These are phyloP conservation scores for Dermatemys mawii DNA, from an alignment of 2,113 vertebrate species.

Conservation along the genomic window DNA sequence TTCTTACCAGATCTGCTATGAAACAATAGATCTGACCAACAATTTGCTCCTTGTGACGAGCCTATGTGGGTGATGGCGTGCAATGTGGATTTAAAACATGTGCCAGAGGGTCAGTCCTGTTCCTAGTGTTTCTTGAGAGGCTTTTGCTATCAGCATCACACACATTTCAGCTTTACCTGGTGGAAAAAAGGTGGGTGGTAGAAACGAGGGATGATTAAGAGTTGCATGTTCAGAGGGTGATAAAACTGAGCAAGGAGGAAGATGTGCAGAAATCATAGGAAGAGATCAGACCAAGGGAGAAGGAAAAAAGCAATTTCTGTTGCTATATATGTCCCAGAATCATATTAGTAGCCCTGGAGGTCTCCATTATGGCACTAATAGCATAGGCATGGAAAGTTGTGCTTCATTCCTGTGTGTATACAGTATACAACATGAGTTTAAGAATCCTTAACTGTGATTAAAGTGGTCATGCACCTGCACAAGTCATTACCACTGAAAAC, in stretches of 20 bases:
- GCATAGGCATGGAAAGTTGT: slow-evolving; percentile 64
- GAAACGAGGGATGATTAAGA: not conserved
- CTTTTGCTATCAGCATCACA: not conserved
- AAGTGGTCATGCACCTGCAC: slow-evolving; percentile 57
- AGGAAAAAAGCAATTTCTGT: not conserved
- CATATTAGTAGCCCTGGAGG: slow-evolving; percentile 46
- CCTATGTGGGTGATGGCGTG: not conserved
- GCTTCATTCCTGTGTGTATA: slow-evolving; percentile 20
- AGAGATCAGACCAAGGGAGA: not conserved
- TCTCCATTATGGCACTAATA: slow-evolving; percentile 55
- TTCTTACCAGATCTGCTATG: not conserved
- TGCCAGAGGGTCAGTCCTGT: not conserved
- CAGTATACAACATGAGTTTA: slow-evolving; percentile 61
- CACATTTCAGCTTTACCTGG: not conserved
- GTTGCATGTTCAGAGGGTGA: not conserved
- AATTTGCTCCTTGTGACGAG: not conserved
- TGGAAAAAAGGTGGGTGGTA: not conserved
- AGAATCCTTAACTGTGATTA: slow-evolving; percentile 63
- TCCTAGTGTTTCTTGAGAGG: not conserved
- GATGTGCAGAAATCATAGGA: not conserved
- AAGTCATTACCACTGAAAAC: slow-evolving; percentile 48
- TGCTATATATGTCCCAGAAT: slow-evolving; percentile 33
- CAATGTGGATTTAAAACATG: not conserved
- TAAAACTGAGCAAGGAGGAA: not conserved
- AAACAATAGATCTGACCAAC: not conserved